phyloP scores from a whole-genome alignment of 2,113 vertebrate genomes.

The Nanger granti region DNA sequence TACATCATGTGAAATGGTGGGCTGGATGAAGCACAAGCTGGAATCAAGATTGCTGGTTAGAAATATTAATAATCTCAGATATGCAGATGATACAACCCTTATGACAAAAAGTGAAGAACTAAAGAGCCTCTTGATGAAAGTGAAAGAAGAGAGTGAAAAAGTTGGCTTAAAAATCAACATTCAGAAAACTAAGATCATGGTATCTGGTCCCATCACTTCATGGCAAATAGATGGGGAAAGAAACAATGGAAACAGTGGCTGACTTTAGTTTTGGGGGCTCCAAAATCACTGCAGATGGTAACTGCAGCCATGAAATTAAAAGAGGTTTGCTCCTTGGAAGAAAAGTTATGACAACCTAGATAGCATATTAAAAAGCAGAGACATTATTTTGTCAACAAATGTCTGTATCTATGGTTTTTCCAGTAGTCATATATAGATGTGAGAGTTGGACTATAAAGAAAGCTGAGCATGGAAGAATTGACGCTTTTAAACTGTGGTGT shows the following conservation, averaged over 20 bases:
- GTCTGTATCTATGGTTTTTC: not conserved
- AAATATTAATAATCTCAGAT: not conserved
- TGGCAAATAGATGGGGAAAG: not conserved
- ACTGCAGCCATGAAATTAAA: not conserved
- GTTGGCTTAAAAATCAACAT: not conserved
- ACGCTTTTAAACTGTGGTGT: not conserved
- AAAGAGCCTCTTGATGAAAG: not conserved
- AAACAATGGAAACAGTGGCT: not conserved
- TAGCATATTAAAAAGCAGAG: not conserved
- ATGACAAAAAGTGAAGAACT: not conserved
- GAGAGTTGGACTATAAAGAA: not conserved
- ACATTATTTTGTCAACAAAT: not conserved
- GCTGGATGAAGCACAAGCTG: not conserved
- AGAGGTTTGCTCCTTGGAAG: not conserved
- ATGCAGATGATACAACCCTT: not conserved
- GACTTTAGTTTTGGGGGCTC: not conserved
- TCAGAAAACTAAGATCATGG: not conserved
- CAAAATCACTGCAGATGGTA: not conserved
- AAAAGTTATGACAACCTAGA: not conserved
- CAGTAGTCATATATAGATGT: not conserved
- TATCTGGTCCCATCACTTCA: not conserved
- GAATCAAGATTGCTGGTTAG: not conserved
- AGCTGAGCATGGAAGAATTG: not conserved
- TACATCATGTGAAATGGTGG: not conserved
- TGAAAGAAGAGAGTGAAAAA: not conserved